Percentiles rank a stretch among this genome's conserved stretches.
Conservation (phyloP, 1,140 invertebrate genomes). For the Tetramorium alpestre region DNA sequence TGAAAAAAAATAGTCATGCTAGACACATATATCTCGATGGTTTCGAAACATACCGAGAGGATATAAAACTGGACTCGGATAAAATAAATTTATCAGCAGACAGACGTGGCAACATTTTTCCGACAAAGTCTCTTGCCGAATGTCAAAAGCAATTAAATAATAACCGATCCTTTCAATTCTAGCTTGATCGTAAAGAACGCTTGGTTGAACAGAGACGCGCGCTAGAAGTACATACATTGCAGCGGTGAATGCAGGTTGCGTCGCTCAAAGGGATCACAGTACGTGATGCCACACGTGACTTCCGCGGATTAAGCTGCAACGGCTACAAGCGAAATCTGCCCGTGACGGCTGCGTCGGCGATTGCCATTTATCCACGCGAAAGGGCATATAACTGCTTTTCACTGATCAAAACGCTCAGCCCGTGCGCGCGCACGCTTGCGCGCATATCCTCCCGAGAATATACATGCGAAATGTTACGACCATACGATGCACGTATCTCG, state of each 20-base stretch:
- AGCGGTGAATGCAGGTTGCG: neutral
- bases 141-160: constrained; percentile 47
- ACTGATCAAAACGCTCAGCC: constrained; percentile 26
- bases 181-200: constrained; percentile 10
- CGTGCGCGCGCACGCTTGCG: neutral
- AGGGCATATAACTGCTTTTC: constrained; percentile 45
- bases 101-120: neutral
- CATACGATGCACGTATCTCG: neutral
- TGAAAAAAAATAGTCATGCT: neutral
- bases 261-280: constrained; percentile 43
- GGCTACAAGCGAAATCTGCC: constrained; percentile 56
- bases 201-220: neutral
- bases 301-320: constrained; percentile 24
- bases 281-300: constrained; percentile 43
- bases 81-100: neutral
- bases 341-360: constrained; percentile 43
- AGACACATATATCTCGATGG: no score
- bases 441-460: constrained; percentile 28
- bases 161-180: constrained; percentile 30
- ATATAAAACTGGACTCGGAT: neutral
- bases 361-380: constrained; percentile 53
- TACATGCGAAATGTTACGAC: constrained; percentile 13
- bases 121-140: neutral
- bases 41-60: neutral
- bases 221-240: neutral